Percentiles rank a stretch among this genome's conserved stretches.
These are phyloP conservation scores for Epinotia nisella DNA, from an alignment of 2,888 invertebrate genomes.

Conservation along the genomic window DNA sequence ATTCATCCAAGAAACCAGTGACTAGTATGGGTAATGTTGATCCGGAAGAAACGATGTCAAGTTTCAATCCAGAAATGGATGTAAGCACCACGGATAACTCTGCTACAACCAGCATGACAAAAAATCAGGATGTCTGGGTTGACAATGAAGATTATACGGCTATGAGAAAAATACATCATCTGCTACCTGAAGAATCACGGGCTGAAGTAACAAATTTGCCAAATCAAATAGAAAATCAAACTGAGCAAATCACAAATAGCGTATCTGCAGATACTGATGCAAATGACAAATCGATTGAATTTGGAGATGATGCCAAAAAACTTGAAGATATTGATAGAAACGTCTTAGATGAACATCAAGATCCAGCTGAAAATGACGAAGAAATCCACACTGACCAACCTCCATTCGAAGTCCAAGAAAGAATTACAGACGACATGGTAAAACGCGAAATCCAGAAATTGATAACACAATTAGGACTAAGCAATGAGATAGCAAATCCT, in stretches of 20 bases:
- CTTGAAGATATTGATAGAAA: not conserved
- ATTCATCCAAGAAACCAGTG: not conserved
- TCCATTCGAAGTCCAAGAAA: not conserved
- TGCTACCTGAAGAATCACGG: not conserved
- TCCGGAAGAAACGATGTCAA: not conserved
- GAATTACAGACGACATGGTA: slow-evolving; percentile 10
- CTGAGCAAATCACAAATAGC: not conserved
- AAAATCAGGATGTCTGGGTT: not conserved
- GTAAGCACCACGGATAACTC: not conserved
- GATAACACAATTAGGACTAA: slow-evolving; percentile 57
- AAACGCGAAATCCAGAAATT: slow-evolving; percentile 49
- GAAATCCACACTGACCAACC: not conserved
- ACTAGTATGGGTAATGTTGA: not conserved
- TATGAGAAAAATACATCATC: not conserved
- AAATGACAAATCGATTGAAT: not conserved
- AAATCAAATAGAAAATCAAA: not conserved
- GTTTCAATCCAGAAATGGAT: not conserved
- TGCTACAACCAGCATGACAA: not conserved
- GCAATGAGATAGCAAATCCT: slow-evolving; percentile 49
- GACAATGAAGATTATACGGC: not conserved
- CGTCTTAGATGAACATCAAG: not conserved
- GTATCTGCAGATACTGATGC: not conserved
- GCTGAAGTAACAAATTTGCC: not conserved
- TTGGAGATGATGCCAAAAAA: not conserved
- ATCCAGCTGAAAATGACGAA: not conserved